Percentiles rank a stretch among this genome's conserved stretches.
Evolutionary conservation across 2,888 invertebrate genomes (phyloP).

Genomic region (Bhutanitis thaidina): DNA sequence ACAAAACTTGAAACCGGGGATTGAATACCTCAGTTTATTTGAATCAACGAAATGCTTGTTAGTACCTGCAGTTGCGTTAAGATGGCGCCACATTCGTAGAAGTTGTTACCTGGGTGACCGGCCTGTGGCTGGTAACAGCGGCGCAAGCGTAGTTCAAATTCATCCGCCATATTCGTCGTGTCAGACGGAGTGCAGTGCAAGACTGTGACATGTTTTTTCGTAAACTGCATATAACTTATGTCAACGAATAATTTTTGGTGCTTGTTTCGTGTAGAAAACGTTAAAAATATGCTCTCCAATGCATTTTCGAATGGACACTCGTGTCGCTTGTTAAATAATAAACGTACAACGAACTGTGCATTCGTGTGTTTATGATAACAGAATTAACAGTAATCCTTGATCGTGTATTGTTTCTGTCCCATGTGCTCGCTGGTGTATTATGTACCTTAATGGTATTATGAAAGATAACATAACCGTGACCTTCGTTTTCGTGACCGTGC

Average conservation of each 20-base stretch:
- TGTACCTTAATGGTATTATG: slow-evolving; percentile 68
- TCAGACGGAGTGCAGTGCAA: slow-evolving; percentile 75
- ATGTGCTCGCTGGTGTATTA: slow-evolving; percentile 54
- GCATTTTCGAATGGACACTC: slow-evolving; percentile 54
- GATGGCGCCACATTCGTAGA: slow-evolving; percentile 45
- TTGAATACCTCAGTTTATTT: too few species aligned
- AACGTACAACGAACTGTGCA: slow-evolving; percentile 75
- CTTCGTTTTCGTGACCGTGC: slow-evolving; percentile 72
- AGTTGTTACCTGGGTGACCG: slow-evolving; percentile 62
- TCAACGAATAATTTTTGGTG: slow-evolving; percentile 60
- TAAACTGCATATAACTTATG: slow-evolving; percentile 66
- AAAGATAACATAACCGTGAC: slow-evolving; percentile 75
- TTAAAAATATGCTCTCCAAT: slow-evolving; percentile 64
- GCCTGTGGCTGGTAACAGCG: slow-evolving; percentile 24
- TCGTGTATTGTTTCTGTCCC: slow-evolving; percentile 68
- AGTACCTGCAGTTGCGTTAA: slow-evolving; percentile 35
- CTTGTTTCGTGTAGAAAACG: slow-evolving; percentile 51
- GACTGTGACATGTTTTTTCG: slow-evolving; percentile 75
- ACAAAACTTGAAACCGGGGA: too few species aligned
- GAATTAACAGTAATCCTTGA: slow-evolving; percentile 67
- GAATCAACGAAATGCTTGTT: neutral
- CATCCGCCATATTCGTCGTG: slow-evolving; percentile 80
- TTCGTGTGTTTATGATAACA: slow-evolving; percentile 78
- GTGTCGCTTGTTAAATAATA: slow-evolving; percentile 64
- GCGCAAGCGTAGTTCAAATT: slow-evolving; percentile 77